Conservation (phyloP, 1,140 invertebrate species). For the Ylistrum balloti region DNA sequence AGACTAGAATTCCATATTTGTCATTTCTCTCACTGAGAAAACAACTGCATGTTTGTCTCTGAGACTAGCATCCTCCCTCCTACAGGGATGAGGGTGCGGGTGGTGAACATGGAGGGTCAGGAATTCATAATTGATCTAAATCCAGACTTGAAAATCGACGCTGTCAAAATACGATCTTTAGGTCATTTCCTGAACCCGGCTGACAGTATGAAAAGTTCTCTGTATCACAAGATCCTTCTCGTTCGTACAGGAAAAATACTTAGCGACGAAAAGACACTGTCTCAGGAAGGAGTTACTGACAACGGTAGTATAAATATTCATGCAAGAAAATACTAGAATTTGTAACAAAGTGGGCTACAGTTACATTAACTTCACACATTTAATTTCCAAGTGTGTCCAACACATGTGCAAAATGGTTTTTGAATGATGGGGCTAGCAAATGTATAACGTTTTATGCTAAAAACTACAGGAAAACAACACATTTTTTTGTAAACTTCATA, state of each 20-base stretch:
- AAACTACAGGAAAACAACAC: too few relatives aligned
- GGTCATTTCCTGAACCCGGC: conserved; percentile 76
- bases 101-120: conserved; percentile 78
- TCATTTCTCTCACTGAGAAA: neutral
- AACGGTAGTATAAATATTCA: conserved; percentile 72
- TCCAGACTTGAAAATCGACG: conserved; percentile 80
- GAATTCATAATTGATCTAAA: conserved; percentile 75
- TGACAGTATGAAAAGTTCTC: conserved; percentile 79
- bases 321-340: too few relatives aligned
- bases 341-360: too few relatives aligned
- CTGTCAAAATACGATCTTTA: conserved; percentile 80
- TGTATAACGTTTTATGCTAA: too few relatives aligned
- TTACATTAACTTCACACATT: too few relatives aligned
- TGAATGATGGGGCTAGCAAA: too few relatives aligned
- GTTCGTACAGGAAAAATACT: conserved; percentile 77
- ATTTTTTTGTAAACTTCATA: too few relatives aligned
- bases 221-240: conserved; percentile 80
- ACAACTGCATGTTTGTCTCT: conserved; percentile 75
- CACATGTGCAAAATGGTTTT: too few relatives aligned
- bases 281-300: conserved; percentile 78
- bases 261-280: conserved; percentile 76
- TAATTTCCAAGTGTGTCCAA: too few relatives aligned
- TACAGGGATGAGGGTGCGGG: conserved; percentile 77
- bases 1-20: conserved; percentile 36
- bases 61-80: conserved; percentile 75